phyloP scores from a whole-genome alignment of 2,888 invertebrate genomes.

The Lasioglossum calceatum region DNA sequence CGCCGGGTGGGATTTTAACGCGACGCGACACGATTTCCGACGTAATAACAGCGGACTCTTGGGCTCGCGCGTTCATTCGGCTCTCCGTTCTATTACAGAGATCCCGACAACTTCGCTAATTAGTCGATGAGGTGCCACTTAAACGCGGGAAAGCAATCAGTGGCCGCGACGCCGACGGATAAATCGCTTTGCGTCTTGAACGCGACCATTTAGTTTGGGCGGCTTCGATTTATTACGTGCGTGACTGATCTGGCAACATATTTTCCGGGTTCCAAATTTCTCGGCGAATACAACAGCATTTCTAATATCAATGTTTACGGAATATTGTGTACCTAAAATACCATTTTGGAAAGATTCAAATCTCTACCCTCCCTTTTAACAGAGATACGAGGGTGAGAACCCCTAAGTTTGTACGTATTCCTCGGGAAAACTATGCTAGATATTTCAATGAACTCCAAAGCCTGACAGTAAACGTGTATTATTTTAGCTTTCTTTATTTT shows the following conservation, averaged over 20 bases:
- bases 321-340: not conserved
- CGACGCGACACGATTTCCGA: constrained; percentile 28
- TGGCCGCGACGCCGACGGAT: constrained; percentile 28
- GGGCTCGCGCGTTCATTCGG: constrained; percentile 40
- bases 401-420: not conserved
- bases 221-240: not conserved
- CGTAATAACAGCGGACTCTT: constrained; percentile 39
- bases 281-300: not conserved
- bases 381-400: not conserved
- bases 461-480: not conserved
- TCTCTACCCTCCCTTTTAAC: not conserved
- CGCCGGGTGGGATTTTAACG: constrained; percentile 36
- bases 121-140: constrained; percentile 64
- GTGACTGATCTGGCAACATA: not conserved
- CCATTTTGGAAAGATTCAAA: not conserved
- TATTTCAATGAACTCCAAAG: not conserved
- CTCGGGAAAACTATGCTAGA: not conserved
- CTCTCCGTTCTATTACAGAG: constrained; percentile 32
- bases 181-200: not conserved
- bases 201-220: not conserved
- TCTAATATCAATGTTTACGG: not conserved
- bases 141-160: constrained; percentile 54
- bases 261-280: not conserved
- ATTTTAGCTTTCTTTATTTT: not conserved
- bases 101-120: constrained; percentile 64